These are phyloP conservation scores for Amblyjoppa proteus DNA, from an alignment of 2,888 invertebrate species.

Conservation along the genomic window DNA sequence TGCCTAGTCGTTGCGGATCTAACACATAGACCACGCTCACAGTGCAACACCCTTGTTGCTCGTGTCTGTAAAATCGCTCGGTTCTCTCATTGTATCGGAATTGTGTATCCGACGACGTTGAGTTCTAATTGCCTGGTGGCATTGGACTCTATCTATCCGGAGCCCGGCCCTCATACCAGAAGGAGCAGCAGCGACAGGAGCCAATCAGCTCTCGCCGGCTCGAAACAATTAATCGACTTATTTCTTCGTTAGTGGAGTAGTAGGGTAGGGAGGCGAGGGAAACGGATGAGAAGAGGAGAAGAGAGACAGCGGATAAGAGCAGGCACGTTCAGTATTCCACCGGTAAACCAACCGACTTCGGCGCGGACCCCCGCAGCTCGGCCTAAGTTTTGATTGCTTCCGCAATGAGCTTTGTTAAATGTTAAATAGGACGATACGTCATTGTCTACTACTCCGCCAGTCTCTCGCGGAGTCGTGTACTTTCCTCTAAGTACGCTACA, in stretches of 20 bases:
- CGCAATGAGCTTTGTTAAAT: constrained; percentile 84
- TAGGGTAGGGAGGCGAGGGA: constrained; percentile 41
- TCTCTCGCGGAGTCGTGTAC: constrained; percentile 23
- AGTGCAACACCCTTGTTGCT: constrained; percentile 27
- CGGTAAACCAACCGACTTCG: constrained; percentile 78
- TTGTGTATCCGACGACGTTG: constrained; percentile 59
- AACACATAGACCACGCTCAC: background rate
- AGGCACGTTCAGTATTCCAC: constrained; percentile 79
- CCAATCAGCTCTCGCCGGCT: constrained; percentile 60
- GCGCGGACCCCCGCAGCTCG: constrained; percentile 74
- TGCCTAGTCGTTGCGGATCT: background rate
- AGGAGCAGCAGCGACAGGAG: constrained; percentile 52
- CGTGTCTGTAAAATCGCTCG: constrained; percentile 59
- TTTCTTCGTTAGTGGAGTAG: constrained; percentile 71
- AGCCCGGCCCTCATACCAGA: constrained; percentile 36
- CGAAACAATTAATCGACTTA: constrained; percentile 77
- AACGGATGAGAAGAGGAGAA: constrained; percentile 4
- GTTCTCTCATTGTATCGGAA: constrained; percentile 50
- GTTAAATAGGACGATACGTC: constrained; percentile 83
- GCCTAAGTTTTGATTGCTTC: constrained; percentile 84
- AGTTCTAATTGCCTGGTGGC: constrained; percentile 61
- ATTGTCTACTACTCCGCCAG: constrained; percentile 71
- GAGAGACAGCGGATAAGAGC: constrained; percentile 26
- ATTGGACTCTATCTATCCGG: constrained; percentile 34
- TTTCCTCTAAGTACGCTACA: constrained; percentile 38